A percentile compares a stretch with the other conserved stretches of the same genome.
phyloP scores from a whole-genome alignment of 2,888 invertebrate genomes.

The Seladonia tumulorum region DNA sequence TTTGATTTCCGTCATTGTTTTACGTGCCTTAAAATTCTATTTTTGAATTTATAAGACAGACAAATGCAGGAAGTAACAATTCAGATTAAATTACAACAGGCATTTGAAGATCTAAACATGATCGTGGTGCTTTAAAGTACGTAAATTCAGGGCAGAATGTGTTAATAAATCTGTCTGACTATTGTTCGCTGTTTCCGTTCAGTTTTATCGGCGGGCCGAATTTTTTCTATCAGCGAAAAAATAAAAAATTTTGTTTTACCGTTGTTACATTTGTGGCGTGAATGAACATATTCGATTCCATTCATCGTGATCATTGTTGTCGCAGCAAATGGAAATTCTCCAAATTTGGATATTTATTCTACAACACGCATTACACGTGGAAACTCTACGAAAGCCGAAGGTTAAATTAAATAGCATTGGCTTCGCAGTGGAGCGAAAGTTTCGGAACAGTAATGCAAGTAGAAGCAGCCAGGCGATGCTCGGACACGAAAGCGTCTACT shows the following conservation, averaged over 20 bases:
- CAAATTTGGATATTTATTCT: not conserved
- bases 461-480: not conserved
- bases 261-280: not conserved
- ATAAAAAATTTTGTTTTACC: not conserved
- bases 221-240: no score
- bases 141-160: not conserved
- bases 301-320: not conserved
- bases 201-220: not conserved
- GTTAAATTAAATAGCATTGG: not conserved
- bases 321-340: not conserved
- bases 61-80: not conserved
- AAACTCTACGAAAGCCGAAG: not conserved
- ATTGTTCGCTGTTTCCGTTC: not conserved
- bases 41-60: not conserved
- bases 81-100: not conserved
- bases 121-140: not conserved
- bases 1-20: not conserved
- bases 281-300: not conserved
- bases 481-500: conserved; percentile 1
- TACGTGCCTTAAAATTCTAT: not conserved
- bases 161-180: not conserved
- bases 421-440: not conserved
- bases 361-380: not conserved
- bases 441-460: conserved; percentile 3
- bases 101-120: not conserved